Percentiles rank a stretch among this genome's conserved stretches.
These are phyloP conservation scores for Theocolax elegans DNA, from an alignment of 1,140 invertebrate species.

Conservation along the genomic window DNA sequence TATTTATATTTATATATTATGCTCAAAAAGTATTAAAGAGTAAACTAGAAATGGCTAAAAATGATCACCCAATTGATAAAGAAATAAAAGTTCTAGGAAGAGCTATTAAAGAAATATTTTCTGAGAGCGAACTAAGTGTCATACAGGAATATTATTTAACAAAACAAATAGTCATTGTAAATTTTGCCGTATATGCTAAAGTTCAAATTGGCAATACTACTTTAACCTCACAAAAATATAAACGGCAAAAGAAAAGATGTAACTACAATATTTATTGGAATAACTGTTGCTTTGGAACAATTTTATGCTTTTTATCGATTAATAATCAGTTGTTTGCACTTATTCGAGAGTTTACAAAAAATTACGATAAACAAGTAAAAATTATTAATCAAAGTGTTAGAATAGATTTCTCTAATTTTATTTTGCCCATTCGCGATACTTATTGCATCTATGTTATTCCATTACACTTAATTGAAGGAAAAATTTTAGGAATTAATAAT, in stretches of 20 bases:
- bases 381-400: no score
- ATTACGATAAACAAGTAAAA: no score
- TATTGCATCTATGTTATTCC: neutral
- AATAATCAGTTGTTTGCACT: no score
- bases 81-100: neutral
- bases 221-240: constrained; percentile 22
- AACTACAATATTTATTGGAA: no score
- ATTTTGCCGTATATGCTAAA: neutral
- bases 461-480: neutral
- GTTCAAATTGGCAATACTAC: constrained; percentile 10
- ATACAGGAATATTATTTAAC: neutral
- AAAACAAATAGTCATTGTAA: neutral
- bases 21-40: constrained; percentile 19
- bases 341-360: no score
- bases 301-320: no score
- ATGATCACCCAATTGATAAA: neutral
- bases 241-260: constrained; percentile 21
- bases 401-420: no score
- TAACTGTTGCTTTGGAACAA: no score
- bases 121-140: neutral
- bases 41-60: neutral
- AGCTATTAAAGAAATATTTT: neutral
- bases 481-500: neutral
- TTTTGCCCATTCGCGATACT: no score
- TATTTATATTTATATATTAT: constrained; percentile 16